Evolutionary conservation across 2,797 vertebrate genomes (phyloP), one percentile per base, ranked within the genome.

Genomic region (Enteromius radiatus): DNA sequence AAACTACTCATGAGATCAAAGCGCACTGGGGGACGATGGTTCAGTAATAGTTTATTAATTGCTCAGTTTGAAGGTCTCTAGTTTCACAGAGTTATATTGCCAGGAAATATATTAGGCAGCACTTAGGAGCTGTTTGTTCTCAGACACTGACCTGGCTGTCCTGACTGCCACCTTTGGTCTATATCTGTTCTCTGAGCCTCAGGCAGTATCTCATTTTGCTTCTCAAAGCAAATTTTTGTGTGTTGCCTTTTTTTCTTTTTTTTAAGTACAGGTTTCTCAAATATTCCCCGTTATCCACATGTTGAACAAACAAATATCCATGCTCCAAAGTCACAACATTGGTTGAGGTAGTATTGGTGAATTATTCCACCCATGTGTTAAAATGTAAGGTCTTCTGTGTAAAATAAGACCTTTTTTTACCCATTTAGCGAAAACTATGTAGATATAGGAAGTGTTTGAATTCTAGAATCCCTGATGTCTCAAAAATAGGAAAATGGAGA

Each of bases 121-220:
- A 65, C 31, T 63, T 61, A 61, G 78, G 54, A 61, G 71, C 26
- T 67, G 61, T 82, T 75, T 75, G 70, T 82, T 75, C 33, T 75
- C 59, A 15, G 31, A 36, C 19, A 64, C 23, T 52, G 31, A 19
- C 41, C n/a, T 41, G 45, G 45, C 61, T 67, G n/a, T 81, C 28
- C 33, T 75, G 70, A 54, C 45, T 1, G 43, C 45, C 61, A 75
- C 80, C 61, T 56, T 81, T 54, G 31, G 31, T 74, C 54, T 52
- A 11, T 0, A 14, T 47, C 26, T 81, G 54, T 61, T 61, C 19
- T 31, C 1, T 63, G 8, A 81, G 69, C 9, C 43, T 77, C n/a
- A 5, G 12, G 23, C 15, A 61, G 31, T 10, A 4, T 49, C 54
- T 49, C 41, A 63, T 56, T 36, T 81, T 64, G n/a, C 56, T 36